Evolutionary conservation across 2,797 vertebrate species (phyloP), one percentile per base, ranked within the genome.

Genomic region (Sebastes nivosus): DNA sequence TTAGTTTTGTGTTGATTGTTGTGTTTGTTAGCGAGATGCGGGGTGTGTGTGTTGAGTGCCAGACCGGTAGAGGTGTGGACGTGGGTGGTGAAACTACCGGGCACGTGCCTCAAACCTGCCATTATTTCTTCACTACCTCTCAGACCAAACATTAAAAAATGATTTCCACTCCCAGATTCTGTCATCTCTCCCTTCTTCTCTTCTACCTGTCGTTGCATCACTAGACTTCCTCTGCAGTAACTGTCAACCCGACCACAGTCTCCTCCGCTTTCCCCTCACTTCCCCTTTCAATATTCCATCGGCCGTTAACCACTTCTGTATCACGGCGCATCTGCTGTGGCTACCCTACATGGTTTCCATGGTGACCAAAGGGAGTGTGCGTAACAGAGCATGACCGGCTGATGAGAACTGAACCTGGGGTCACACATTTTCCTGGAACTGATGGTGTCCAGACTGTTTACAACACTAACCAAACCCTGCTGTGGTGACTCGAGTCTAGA

Each of bases 401-500:
- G 67, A 88, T 85, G 87, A 90, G 85, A 90, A 91, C n/a, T 82
- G 78, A 87, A 86, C 85, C 80, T 27, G 14, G 76, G 82, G 90
- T 89, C 87, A 81, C 1, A 14, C 42, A 16, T 75, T 77, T 93
- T 91, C 77, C 90, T 88, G 90, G 88, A 92, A 93, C 75, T 60
- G 61, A 87, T 38, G 63, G 67, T 50, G 75, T 84, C 63, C 72
- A 42, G 58, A 77, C 76, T 38, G 75, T 71, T 85, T 87, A 78
- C 75, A 64, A 81, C 77, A 71, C 71, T 42, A 87, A 88, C 85
- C 72, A 82, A 89, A 87, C 74, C 84, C 30, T 29, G 32, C 10
- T 80, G 92, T 54, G 88, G 86, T 84, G 87, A 79, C 67, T 84
- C 3, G 1, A 52, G 89, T 92, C 91, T 94, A 94, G 93, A 95